Evolutionary conservation across 2,797 vertebrate species (phyloP).

Genomic region (Diceros bicornis): DNA sequence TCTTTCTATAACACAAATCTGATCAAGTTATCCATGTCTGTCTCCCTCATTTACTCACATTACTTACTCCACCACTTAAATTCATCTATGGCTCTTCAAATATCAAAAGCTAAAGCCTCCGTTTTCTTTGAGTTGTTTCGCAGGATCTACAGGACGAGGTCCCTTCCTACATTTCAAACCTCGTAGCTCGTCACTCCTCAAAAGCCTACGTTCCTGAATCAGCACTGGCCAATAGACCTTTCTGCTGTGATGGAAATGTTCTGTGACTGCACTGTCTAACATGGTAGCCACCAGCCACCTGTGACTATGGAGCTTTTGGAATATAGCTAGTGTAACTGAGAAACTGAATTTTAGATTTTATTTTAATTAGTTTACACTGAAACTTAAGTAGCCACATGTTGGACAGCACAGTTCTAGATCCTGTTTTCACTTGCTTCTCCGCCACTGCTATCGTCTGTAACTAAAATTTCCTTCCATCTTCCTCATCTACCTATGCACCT

Average conservation of each 20-base stretch:
- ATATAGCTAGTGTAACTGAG: not conserved
- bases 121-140: not conserved
- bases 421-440: not conserved
- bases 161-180: not conserved
- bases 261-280: accelerated
- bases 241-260: not conserved
- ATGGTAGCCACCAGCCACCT: not conserved
- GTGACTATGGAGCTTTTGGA: not conserved
- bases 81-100: not conserved
- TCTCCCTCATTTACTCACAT: not conserved
- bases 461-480: not conserved
- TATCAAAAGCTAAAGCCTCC: not conserved
- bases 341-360: not conserved
- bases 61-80: not conserved
- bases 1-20: not conserved
- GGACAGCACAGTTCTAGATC: not conserved
- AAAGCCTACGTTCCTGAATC: not conserved
- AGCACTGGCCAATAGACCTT: not conserved
- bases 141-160: not conserved
- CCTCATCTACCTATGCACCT: not conserved
- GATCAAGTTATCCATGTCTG: not conserved
- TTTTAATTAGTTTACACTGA: not conserved
- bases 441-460: not conserved
- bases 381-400: not conserved
- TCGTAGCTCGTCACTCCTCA: not conserved